These are phyloP conservation scores for Lindbergichthys nudifrons DNA, from an alignment of 2,797 vertebrate genomes.

Conservation along the genomic window DNA sequence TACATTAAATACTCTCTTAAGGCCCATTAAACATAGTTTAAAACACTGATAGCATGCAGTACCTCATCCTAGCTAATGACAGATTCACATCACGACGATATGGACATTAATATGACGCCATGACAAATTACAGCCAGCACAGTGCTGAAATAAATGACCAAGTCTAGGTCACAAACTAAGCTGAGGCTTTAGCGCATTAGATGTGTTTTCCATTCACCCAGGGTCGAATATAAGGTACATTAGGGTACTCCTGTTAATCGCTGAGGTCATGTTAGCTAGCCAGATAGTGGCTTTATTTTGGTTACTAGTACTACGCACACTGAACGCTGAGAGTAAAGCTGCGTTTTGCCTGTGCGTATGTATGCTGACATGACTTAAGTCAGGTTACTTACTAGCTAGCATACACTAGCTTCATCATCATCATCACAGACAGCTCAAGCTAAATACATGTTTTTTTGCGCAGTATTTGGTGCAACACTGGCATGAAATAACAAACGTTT, in stretches of 20 bases:
- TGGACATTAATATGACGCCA: too few relatives aligned
- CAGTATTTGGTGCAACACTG: background rate
- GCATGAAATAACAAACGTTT: too few relatives aligned
- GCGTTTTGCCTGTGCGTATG: slow-evolving; percentile 55
- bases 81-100: background rate
- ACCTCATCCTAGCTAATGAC: too few relatives aligned
- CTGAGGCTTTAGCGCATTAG: background rate
- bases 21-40: background rate
- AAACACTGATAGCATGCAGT: background rate
- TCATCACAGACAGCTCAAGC: background rate
- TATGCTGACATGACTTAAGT: slow-evolving; percentile 14
- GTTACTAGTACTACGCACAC: slow-evolving; percentile 6
- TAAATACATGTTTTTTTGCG: background rate
- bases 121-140: background rate
- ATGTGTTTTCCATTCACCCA: background rate
- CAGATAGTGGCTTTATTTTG: slow-evolving; percentile 26
- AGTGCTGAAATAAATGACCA: slow-evolving; percentile 27
- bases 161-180: slow-evolving; percentile 14
- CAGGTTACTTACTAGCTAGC: slow-evolving; percentile 69
- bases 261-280: background rate
- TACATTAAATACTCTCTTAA: background rate
- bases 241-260: background rate
- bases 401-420: slow-evolving; percentile 35
- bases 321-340: slow-evolving; percentile 49
- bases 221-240: background rate